Conservation (phyloP, 2,113 vertebrate species). For the Oxygymnocypris stewartii region DNA sequence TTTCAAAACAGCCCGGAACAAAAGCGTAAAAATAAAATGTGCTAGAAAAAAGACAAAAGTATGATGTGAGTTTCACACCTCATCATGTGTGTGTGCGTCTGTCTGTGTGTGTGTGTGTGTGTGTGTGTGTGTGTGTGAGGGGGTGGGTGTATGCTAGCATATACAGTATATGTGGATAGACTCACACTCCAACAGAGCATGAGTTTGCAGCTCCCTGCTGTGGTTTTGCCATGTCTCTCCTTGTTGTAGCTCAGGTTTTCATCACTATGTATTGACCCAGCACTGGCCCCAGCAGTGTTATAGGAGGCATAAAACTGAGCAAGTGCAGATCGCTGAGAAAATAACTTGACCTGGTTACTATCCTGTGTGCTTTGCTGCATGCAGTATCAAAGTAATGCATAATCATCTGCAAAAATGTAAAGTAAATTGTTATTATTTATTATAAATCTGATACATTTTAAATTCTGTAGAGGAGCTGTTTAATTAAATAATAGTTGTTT, state of each 20-base stretch:
- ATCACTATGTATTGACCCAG: not conserved
- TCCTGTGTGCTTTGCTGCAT: not conserved
- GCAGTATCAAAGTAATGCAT: not conserved
- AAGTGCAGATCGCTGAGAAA: not conserved
- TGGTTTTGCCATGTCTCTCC: not conserved
- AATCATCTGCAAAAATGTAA: not conserved
- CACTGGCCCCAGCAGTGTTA: not conserved
- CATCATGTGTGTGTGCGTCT: not conserved
- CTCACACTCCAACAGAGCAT: not conserved
- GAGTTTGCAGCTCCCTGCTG: not conserved
- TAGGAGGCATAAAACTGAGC: not conserved
- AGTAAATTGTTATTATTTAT: not conserved
- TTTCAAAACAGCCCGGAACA: not conserved
- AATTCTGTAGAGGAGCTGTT: no score
- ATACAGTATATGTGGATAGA: not conserved
- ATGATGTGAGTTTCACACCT: conserved; percentile 14
- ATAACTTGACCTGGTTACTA: not conserved
- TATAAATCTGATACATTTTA: not conserved
- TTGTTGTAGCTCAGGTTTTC: not conserved
- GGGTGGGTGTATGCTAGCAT: not conserved
- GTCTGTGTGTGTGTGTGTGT: not conserved
- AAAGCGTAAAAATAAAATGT: conserved; percentile 12
- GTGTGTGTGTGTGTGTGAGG: not conserved
- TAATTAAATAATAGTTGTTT: no score
- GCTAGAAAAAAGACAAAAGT: conserved; percentile 9